Evolutionary conservation across 2,113 vertebrate species (phyloP), one percentile per base, ranked within the genome.

Genomic region (Platysternon megacephalum): DNA sequence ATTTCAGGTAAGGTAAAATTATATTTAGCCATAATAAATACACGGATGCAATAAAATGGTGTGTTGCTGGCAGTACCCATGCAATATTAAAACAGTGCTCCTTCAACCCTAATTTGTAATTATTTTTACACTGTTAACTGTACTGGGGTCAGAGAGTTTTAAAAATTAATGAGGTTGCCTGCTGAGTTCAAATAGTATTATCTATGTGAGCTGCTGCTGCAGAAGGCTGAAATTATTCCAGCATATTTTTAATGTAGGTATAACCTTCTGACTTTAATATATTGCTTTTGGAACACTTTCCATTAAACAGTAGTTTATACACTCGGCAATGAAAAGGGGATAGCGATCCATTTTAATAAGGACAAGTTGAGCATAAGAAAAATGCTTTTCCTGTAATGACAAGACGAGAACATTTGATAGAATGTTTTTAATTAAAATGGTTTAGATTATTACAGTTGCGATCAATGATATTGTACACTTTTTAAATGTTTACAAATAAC

Each of bases 81-180:
- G 82, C 93, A 96, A 93, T 98, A 98, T 98, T 97, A 96, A 98
- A 98, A 92, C 74, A 93, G 95, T 96, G 96, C 91, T 97, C 97
- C 95, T 95, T 97, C 96, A 97, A 97, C 97, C 96, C 97, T 98
- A 98, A 97, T 98, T 98, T 98, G 97, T 98, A 98, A 98, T 98
- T 98, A 98, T 98, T 98, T 98, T 98, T 98, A 97, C 94, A 97
- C 97, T 95, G 97, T 98, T 97, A 97, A 97, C 97, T 97, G 97
- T 97, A 97, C 89, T 82, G 87, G 97, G 98, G 98, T 98, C 98
- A 98, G 97, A 96, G 97, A 98, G 97, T 98, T 98, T 98, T 97
- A 98, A 98, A 98, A 98, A 98, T 98, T 98, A 98, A 99, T 98
- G 98, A 98, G 98, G 93, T 97, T 98, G 96, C 97, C 98, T 94